Evolutionary conservation across 1,140 invertebrate genomes (phyloP).

Genomic region (Drosophila setifemur): DNA sequence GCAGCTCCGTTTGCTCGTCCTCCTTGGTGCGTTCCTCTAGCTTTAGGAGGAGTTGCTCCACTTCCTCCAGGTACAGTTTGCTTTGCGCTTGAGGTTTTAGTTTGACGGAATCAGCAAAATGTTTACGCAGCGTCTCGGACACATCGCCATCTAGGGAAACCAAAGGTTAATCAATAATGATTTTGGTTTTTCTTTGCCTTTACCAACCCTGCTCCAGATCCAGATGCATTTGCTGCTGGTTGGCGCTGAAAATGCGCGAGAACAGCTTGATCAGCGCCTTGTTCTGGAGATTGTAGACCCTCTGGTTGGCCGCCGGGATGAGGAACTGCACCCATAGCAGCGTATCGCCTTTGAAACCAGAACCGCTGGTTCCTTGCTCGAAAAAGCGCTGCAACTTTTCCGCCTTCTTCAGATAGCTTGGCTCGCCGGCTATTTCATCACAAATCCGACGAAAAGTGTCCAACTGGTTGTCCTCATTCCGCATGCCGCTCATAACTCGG

Average conservation of each 20-base stretch:
- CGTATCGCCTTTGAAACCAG: slow-evolving; percentile 90
- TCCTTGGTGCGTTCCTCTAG: slow-evolving; percentile 91
- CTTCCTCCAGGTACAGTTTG: slow-evolving; percentile 89
- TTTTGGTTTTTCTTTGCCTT: background rate
- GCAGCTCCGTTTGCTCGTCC: slow-evolving; percentile 91
- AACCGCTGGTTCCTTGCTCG: slow-evolving; percentile 64
- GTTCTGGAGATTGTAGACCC: slow-evolving; percentile 95
- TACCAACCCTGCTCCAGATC: slow-evolving; percentile 88
- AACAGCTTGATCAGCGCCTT: slow-evolving; percentile 96
- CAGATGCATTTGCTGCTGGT: slow-evolving; percentile 91
- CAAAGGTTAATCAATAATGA: background rate
- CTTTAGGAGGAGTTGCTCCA: slow-evolving; percentile 89
- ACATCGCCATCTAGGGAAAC: slow-evolving; percentile 87
- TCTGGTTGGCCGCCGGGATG: slow-evolving; percentile 91
- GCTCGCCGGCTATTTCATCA: slow-evolving; percentile 88
- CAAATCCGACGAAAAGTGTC: slow-evolving; percentile 91
- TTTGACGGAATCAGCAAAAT: slow-evolving; percentile 88
- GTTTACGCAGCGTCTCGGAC: slow-evolving; percentile 92
- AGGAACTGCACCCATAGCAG: slow-evolving; percentile 92
- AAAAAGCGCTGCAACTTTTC: slow-evolving; percentile 87
- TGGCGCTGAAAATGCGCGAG: slow-evolving; percentile 89
- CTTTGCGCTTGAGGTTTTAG: slow-evolving; percentile 87
- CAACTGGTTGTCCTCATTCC: slow-evolving; percentile 88
- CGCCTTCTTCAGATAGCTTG: slow-evolving; percentile 93
- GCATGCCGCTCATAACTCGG: slow-evolving; percentile 30